Percentiles rank a stretch among this genome's conserved stretches.
These are phyloP conservation scores for Avahi laniger DNA, from an alignment of 2,797 vertebrate species.

Conservation along the genomic window DNA sequence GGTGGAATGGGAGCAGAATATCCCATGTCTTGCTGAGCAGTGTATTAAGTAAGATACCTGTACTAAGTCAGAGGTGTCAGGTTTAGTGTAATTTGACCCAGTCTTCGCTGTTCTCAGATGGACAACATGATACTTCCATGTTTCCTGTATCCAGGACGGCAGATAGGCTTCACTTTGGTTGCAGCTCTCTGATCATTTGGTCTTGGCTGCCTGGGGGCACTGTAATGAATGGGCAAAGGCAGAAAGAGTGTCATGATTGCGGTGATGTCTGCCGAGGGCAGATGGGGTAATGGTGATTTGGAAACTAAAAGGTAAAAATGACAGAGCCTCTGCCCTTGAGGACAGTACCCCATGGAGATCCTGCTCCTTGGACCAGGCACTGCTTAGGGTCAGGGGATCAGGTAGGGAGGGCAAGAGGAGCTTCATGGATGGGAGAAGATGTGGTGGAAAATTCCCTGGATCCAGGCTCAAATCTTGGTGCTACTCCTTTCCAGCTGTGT, in stretches of 20 bases:
- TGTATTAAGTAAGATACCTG: not conserved
- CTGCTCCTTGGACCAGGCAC: not conserved
- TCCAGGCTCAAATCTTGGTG: not conserved
- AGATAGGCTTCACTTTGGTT: not conserved
- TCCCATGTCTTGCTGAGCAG: not conserved
- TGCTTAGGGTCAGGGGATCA: not conserved
- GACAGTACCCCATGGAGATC: not conserved
- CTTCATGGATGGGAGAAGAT: not conserved
- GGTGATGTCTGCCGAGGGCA: not conserved
- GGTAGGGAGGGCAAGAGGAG: not conserved
- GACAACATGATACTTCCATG: not conserved
- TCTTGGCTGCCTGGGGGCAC: not conserved
- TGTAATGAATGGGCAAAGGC: not conserved
- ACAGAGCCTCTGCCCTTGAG: not conserved
- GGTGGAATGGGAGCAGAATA: not conserved
- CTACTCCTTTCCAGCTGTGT: not conserved
- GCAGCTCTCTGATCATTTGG: not conserved
- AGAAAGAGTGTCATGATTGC: not conserved
- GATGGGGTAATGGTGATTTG: not conserved
- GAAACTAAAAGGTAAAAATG: not conserved
- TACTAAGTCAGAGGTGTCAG: not conserved
- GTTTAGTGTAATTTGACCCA: accelerated
- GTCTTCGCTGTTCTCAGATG: not conserved
- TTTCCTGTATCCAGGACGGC: not conserved
- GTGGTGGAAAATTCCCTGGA: not conserved